Conservation (phyloP, 2,888 invertebrate species). For the Sphaeridia pumilis region DNA sequence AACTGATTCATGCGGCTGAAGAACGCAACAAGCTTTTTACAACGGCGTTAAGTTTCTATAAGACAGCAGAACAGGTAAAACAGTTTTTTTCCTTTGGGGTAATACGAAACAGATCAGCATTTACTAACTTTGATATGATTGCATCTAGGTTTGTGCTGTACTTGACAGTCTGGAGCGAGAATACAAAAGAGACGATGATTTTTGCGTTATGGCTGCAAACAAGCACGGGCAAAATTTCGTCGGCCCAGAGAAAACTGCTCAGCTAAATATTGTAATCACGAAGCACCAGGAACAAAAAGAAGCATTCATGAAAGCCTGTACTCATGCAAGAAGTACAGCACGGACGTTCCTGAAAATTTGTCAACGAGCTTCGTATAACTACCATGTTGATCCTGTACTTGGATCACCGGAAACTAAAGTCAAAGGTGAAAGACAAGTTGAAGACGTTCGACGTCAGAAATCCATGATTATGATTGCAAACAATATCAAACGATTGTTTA, state of each 20-base stretch:
- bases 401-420: slow-evolving; percentile 51
- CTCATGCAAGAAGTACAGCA: slow-evolving; percentile 85
- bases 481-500: no score
- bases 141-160: slow-evolving; percentile 67
- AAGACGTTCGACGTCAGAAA: no score
- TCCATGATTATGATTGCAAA: no score
- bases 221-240: slow-evolving; percentile 14
- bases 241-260: slow-evolving; percentile 49
- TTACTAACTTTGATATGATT: no score
- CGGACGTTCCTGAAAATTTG: slow-evolving; percentile 97
- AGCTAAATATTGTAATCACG: slow-evolving; percentile 59
- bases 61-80: slow-evolving; percentile 94
- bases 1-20: slow-evolving; percentile 88
- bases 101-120: no score
- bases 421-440: slow-evolving; percentile 49
- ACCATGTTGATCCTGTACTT: slow-evolving; percentile 49
- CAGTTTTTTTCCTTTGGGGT: no score
- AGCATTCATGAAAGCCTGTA: slow-evolving; percentile 76
- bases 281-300: slow-evolving; percentile 98
- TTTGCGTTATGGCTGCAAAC: slow-evolving; percentile 52
- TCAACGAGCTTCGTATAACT: slow-evolving; percentile 75
- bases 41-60: slow-evolving; percentile 92
- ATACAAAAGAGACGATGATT: slow-evolving; percentile 89
- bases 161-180: slow-evolving; percentile 89
- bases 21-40: slow-evolving; percentile 96